A percentile compares a stretch with the other conserved stretches of the same genome.
Evolutionary conservation across 1,140 invertebrate genomes (phyloP).

Genomic region (Bombus consobrinus): DNA sequence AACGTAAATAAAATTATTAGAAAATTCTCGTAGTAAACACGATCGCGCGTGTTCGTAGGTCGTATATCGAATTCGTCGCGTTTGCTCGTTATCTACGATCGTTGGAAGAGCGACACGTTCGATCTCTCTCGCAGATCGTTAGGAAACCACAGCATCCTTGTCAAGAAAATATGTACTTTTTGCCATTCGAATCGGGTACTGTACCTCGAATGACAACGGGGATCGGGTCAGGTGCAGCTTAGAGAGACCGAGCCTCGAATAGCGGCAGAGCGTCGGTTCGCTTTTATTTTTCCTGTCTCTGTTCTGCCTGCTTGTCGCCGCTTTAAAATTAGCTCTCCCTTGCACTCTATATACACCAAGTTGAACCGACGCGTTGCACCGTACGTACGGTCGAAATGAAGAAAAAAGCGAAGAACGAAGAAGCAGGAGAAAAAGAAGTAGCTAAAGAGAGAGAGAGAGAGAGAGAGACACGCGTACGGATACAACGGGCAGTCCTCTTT

Average conservation of each 20-base stretch:
- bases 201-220: neutral
- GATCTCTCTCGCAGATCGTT: neutral
- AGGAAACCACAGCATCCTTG: neutral
- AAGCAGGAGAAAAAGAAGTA: neutral
- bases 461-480: neutral
- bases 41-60: no score
- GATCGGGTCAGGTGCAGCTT: constrained; percentile 22
- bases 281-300: neutral
- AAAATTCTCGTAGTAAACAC: no score
- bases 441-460: neutral
- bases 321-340: constrained; percentile 62
- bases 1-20: no score
- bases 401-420: neutral
- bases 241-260: constrained; percentile 18
- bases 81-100: neutral
- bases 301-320: constrained; percentile 30
- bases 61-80: no score
- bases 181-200: neutral
- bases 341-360: constrained; percentile 23
- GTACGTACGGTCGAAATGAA: constrained; percentile 6
- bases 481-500: constrained; percentile 36
- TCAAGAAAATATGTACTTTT: neutral
- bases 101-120: neutral
- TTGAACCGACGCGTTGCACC: constrained; percentile 23
- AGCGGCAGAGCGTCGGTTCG: constrained; percentile 12